Conservation (phyloP, 2,888 invertebrate species). For the Acleris laterana region DNA sequence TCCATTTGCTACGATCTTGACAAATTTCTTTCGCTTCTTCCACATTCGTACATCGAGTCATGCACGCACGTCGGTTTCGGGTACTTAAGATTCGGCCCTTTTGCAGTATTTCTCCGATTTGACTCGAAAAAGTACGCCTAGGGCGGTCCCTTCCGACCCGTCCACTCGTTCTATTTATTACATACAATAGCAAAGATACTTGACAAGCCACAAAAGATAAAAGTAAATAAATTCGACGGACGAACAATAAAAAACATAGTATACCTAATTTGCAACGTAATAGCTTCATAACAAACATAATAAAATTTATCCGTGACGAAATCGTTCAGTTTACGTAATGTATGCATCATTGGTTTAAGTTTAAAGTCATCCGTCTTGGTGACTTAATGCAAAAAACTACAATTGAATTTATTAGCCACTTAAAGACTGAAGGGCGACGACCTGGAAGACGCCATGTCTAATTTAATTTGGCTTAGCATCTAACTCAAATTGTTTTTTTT, state of each 20-base stretch:
- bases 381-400: slow-evolving; percentile 32
- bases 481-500: not conserved
- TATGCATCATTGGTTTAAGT: slow-evolving; percentile 20
- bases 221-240: too few relatives aligned
- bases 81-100: too few relatives aligned
- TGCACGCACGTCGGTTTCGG: too few relatives aligned
- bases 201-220: too few relatives aligned
- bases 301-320: slow-evolving; percentile 17
- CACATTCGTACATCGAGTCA: too few relatives aligned
- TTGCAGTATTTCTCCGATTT: too few relatives aligned
- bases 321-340: slow-evolving; percentile 10
- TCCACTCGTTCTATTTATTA: too few relatives aligned
- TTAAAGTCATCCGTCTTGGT: slow-evolving; percentile 23
- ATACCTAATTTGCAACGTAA: not conserved
- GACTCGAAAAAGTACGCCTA: too few relatives aligned
- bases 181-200: too few relatives aligned
- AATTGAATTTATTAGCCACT: slow-evolving; percentile 16
- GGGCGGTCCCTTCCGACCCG: too few relatives aligned
- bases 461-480: not conserved
- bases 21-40: too few relatives aligned
- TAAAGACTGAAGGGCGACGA: slow-evolving; percentile 12
- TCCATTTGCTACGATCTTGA: too few relatives aligned
- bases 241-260: not conserved
- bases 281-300: slow-evolving; percentile 17
- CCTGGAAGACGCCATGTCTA: not conserved